These are phyloP conservation scores for Branchellion lobata DNA, from an alignment of 2,888 invertebrate genomes.

Conservation along the genomic window DNA sequence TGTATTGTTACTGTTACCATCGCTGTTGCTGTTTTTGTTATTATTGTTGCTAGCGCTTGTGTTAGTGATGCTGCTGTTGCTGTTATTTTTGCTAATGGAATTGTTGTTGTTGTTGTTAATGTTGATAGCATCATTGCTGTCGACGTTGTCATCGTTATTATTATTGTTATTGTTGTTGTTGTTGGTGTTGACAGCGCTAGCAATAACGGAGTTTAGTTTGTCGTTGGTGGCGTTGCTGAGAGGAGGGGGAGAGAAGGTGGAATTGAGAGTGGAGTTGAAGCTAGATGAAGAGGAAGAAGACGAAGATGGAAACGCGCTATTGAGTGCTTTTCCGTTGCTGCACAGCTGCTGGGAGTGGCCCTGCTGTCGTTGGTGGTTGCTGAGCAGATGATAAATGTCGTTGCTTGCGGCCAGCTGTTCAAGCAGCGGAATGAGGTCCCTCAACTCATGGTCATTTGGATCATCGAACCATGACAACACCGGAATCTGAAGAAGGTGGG, in stretches of 20 bases:
- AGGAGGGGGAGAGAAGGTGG: neutral
- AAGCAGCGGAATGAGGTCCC: conserved; percentile 95
- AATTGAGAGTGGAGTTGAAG: neutral
- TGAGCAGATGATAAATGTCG: conserved; percentile 72
- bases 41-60: too few relatives aligned
- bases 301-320: neutral
- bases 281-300: neutral
- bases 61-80: too few relatives aligned
- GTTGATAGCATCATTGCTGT: too few relatives aligned
- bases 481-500: conserved; percentile 70
- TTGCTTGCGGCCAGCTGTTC: conserved; percentile 94
- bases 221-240: neutral
- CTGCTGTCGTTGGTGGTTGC: neutral
- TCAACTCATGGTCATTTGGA: conserved; percentile 91
- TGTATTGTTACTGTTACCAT: too few relatives aligned
- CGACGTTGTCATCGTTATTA: too few relatives aligned
- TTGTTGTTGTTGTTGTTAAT: too few relatives aligned
- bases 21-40: too few relatives aligned
- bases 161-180: too few relatives aligned
- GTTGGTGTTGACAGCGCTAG: too few relatives aligned
- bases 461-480: conserved; percentile 99
- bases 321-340: too few relatives aligned
- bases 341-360: neutral
- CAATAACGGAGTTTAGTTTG: too few relatives aligned
- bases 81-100: too few relatives aligned